Evolutionary conservation across 1,140 invertebrate species (phyloP).

Genomic region (Matsumurasca onukii): DNA sequence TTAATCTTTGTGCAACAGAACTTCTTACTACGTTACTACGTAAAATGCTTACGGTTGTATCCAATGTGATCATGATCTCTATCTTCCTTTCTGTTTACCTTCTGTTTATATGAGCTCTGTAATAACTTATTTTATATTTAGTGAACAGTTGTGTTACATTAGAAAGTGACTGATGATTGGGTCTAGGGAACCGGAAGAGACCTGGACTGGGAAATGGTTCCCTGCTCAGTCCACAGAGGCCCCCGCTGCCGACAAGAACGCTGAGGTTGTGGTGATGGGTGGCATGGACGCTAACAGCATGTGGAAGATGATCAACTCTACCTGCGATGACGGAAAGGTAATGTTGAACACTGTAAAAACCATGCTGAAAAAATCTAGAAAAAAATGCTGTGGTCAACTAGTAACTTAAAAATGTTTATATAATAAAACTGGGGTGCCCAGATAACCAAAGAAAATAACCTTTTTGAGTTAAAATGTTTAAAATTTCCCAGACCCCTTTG

Average conservation of each 20-base stretch:
- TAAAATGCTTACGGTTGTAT: too few relatives aligned
- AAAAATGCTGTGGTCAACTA: not conserved
- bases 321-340: slow-evolving; percentile 74
- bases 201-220: slow-evolving; percentile 53
- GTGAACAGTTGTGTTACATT: too few relatives aligned
- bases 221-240: slow-evolving; percentile 40
- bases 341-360: slow-evolving; percentile 29
- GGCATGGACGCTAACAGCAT: slow-evolving; percentile 37
- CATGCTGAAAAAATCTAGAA: too few relatives aligned
- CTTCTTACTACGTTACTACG: too few relatives aligned
- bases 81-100: too few relatives aligned
- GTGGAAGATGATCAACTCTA: slow-evolving; percentile 44
- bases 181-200: slow-evolving; percentile 27
- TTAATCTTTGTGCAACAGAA: too few relatives aligned
- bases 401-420: slow-evolving; percentile 32
- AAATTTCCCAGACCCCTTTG: too few relatives aligned
- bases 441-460: slow-evolving; percentile 16
- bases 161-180: too few relatives aligned
- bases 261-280: not conserved
- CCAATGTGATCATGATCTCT: too few relatives aligned
- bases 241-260: not conserved
- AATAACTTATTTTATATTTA: too few relatives aligned
- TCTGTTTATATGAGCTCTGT: too few relatives aligned
- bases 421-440: not conserved
- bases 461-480: too few relatives aligned